Evolutionary conservation across 2,888 invertebrate genomes (phyloP), one percentile per base, ranked within the genome.

Genomic region (Achlya flavicornis): DNA sequence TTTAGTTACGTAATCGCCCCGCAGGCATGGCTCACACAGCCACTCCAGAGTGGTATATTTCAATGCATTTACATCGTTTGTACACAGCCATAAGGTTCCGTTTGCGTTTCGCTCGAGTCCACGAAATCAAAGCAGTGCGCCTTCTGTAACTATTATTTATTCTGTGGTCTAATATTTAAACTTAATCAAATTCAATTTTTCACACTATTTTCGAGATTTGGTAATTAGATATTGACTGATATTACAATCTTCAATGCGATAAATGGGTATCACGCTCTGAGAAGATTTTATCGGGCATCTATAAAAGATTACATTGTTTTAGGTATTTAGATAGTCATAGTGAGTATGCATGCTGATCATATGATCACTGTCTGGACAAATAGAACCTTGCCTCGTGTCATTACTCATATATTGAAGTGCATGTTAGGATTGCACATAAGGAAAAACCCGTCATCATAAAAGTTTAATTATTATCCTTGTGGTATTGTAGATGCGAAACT

Each of bases 191-290:
- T 41, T 41, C 8, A 10, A 0, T 12, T 41, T 12, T 41, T 8
- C 4, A 41, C 12, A 19, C 41, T 19, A 57, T 60, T 12, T 41
- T 16, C 19, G 8, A 10, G 53, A 53, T 16, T 16, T 48, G 16
- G 38, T 12, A 61, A 38, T 38, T 2, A 59, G 67, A 72, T 63
- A 19, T 38, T 38, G 38, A 38, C 33, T 19, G 41, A 26, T 19
- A 53, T 19, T 19, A 19, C 19, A 53, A 19, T 53, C 53, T 53
- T 19, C n/a, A 48, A 53, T 19, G 19, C 19, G 60, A 60, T 60
- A 60, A 41, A 16, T 38, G 67, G 72, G 75, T 78, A 73, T 72
- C 67, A 70, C 71, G 66, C 65, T 67, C 63, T 74, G 65, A 63
- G 61, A 62, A 58, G 48, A 41, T 32, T 14, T 60, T 60, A 60